Evolutionary conservation across 1,140 invertebrate species (phyloP).

Genomic region (Drosophila mojavensis): DNA sequence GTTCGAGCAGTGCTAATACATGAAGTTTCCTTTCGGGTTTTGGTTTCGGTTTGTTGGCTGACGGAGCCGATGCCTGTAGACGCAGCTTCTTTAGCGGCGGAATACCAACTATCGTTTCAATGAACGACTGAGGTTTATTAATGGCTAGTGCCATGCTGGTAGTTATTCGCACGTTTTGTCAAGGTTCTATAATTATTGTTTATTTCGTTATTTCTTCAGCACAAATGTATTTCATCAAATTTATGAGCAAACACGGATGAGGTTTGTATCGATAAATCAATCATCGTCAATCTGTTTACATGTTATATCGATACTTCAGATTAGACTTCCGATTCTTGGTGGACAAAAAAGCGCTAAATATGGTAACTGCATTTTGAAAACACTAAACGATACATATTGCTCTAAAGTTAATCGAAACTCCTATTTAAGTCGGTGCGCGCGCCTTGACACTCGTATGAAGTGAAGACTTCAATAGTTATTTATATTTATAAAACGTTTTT

Average conservation of each 20-base stretch:
- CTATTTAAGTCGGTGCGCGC: too few relatives aligned
- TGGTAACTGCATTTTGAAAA: not conserved
- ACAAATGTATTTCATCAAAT: not conserved
- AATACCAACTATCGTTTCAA: slow-evolving; percentile 56
- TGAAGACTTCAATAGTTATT: too few relatives aligned
- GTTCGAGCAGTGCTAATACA: slow-evolving; percentile 56
- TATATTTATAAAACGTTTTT: too few relatives aligned
- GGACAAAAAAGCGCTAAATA: too few relatives aligned
- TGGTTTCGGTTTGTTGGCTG: slow-evolving; percentile 29
- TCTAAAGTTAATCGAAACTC: too few relatives aligned
- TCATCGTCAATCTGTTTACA: not conserved
- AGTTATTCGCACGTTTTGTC: not conserved
- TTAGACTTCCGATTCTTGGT: not conserved
- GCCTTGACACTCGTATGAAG: too few relatives aligned
- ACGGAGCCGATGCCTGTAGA: slow-evolving; percentile 52
- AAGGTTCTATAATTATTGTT: not conserved
- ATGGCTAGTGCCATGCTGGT: slow-evolving; percentile 63
- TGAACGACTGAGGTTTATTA: slow-evolving; percentile 49
- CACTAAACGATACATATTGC: too few relatives aligned
- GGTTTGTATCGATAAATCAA: not conserved
- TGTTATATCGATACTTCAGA: not conserved
- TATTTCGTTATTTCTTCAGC: not conserved
- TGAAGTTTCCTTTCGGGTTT: slow-evolving; percentile 49
- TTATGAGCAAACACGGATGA: not conserved
- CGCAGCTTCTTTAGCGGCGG: slow-evolving; percentile 71